These are phyloP conservation scores for Ophion slaviceki DNA, from an alignment of 2,888 invertebrate species.

Conservation along the genomic window DNA sequence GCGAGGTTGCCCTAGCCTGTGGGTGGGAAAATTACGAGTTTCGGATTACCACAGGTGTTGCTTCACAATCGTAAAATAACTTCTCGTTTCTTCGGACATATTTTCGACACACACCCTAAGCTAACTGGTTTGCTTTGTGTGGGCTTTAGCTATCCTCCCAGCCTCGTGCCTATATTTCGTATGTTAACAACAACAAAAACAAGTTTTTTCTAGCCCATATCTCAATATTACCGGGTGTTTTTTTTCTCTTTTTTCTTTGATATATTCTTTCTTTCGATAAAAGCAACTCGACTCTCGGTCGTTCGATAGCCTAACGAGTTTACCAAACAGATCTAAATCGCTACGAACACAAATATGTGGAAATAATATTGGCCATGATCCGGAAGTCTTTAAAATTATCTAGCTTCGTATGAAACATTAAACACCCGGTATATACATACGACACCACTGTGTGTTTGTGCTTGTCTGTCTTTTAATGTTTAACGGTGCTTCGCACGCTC, in stretches of 20 bases:
- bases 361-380: conserved; percentile 1
- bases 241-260: not conserved
- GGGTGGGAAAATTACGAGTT: conserved; percentile 69
- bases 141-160: conserved; percentile 83
- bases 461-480: conserved; percentile 81
- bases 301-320: conserved; percentile 47
- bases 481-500: conserved; percentile 63
- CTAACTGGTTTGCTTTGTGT: conserved; percentile 80
- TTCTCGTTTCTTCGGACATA: conserved; percentile 59
- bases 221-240: conserved; percentile 83
- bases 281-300: conserved; percentile 29
- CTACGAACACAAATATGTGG: conserved; percentile 6
- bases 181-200: conserved; percentile 27
- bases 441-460: conserved; percentile 83
- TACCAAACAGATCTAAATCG: conserved; percentile 38
- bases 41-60: conserved; percentile 67
- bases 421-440: conserved; percentile 83
- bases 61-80: conserved; percentile 45
- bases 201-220: conserved; percentile 77
- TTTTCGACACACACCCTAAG: conserved; percentile 72
- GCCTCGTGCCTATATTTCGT: conserved; percentile 80
- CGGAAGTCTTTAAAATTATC: conserved; percentile 10
- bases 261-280: conserved; percentile 58
- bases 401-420: conserved; percentile 63
- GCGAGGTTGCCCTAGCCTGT: conserved; percentile 97